Evolutionary conservation across 2,113 vertebrate genomes (phyloP).

Genomic region (Heloderma charlesbogerti): DNA sequence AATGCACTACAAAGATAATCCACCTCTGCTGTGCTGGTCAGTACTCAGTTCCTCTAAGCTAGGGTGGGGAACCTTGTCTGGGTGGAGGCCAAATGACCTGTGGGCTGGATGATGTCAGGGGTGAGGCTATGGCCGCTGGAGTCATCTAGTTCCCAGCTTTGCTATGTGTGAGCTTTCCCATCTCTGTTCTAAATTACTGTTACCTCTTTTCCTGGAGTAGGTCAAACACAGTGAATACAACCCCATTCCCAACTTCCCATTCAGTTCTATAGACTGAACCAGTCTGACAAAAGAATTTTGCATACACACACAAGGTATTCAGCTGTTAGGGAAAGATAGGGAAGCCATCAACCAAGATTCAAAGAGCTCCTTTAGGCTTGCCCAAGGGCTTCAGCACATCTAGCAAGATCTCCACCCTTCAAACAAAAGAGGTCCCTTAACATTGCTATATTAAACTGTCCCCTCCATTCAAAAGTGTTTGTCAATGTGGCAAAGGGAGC

Average conservation of each 20-base stretch:
- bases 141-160: too few species aligned
- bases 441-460: background rate
- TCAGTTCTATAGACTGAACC: background rate
- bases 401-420: background rate
- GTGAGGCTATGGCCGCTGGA: too few species aligned
- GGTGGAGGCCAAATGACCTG: too few species aligned
- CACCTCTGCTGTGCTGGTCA: background rate
- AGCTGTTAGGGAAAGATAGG: background rate
- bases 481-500: background rate
- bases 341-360: background rate
- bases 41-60: background rate
- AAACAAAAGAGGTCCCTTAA: background rate
- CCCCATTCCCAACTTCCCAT: background rate
- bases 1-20: background rate
- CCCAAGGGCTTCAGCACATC: background rate
- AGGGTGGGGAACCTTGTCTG: background rate
- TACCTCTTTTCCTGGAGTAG: background rate
- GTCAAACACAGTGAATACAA: background rate
- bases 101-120: too few species aligned
- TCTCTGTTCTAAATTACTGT: background rate
- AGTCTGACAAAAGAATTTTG: background rate
- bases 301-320: background rate
- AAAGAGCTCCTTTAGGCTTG: background rate
- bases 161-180: too few species aligned
- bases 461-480: background rate